Evolutionary conservation across 2,113 vertebrate species (phyloP), one percentile per base, ranked within the genome.

Genomic region (Azemiops feae): DNA sequence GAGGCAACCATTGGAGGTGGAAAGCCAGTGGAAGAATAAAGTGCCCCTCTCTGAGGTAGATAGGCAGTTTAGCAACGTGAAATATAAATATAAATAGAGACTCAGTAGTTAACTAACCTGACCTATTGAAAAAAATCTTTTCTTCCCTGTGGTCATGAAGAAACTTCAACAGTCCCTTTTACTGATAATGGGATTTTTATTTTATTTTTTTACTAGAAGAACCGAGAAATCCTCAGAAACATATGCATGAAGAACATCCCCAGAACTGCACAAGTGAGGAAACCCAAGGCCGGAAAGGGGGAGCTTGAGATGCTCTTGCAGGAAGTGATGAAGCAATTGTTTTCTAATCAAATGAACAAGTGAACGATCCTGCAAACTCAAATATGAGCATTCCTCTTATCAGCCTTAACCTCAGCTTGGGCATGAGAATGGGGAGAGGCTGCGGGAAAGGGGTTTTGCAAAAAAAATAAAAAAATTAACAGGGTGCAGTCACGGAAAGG

Each of bases 401-500:
- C 43, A 87, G 60, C 5, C 90, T 43, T 39, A 30, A 93, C 54
- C 87, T 92, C 52, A 50, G 57, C 25, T 4, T 34, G 22, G 27
- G 34, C 55, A 50, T 23, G 39, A 60, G 22, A 0, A 0, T 57
- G 90, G 55, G 45, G 87, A 87, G 64, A 87, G 0, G 0, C 47
- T 7, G 55, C 57, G 54, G 60, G 94, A 91, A 90, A 90, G 23
- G 16, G 90, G 85, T 64, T 54, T 93, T 23, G 9, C 50, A 74
- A 53, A 85, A 0, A 47, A 92, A 27, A 23, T 23, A 60, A 0
- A 47, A 91, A 25, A 93, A 90, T 88, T 93, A 94, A 94, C 89
- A 90, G 91, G 93, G 88, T 85, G 91, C 92, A 87, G 89, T 91
- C 96, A 47, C 55, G 57, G 92, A 91, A 89, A 95, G 22, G 16